Evolutionary conservation across 2,888 invertebrate genomes (phyloP), one percentile per base, ranked within the genome.

Genomic region (Sceliomorpha sp.): DNA sequence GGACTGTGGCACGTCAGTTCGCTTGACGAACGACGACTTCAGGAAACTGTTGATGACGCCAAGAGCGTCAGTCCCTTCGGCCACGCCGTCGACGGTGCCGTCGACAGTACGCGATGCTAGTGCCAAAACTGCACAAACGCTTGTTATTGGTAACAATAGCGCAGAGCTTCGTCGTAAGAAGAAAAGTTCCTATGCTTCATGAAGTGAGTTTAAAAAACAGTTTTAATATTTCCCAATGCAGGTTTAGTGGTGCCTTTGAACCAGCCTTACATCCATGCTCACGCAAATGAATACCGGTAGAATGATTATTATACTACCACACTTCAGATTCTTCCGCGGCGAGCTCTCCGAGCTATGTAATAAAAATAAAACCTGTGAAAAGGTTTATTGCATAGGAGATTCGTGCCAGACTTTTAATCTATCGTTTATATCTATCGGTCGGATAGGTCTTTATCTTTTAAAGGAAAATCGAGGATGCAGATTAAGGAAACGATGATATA

Each of bases 11-110:
- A 77, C 87, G 70, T 95, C 95, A 0, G 94, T 94, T 81, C 92
- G 95, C 74, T 91, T 99, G 51, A 98, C 98, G 5, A 99, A 99
- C 90, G 98, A 97, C 86, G 99, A 99, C 89, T 99, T 99, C 85
- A 93, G 98, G 53, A 98, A 97, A 85, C 90, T 99, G 47, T 89
- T 99, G 74, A 98, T 98, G 95, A 98, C 98, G 0, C 98, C 99
- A 0, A 91, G 97, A 67, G 92, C 94, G 3, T 94, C 95, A 0
- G 92, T 93, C 0, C 89, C 91, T 4, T 89, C 90, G 12, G 73
- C 88, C 1, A 89, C 91, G 0, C 91, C 92, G 40, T 89, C 77
- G 75, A 89, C 79, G 74, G 89, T 76, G 74, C 91, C 83, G 0
- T 93, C 93, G 2, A 93, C 93, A 0, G 91, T 93, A 5, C 89